These are phyloP conservation scores for Darevskia mixta DNA, from an alignment of 2,797 vertebrate species.

Conservation along the genomic window DNA sequence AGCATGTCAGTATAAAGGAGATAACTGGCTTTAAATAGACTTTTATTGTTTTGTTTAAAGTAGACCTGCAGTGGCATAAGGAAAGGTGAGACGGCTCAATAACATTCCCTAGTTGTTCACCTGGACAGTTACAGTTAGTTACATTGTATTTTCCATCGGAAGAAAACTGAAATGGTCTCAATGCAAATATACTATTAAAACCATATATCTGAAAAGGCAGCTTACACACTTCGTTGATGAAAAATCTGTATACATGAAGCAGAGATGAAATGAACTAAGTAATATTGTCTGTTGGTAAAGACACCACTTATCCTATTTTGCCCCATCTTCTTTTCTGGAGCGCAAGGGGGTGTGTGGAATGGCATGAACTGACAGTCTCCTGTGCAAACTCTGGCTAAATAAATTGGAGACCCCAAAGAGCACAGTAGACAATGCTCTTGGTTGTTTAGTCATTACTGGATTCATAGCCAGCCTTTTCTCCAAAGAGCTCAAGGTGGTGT, in stretches of 20 bases:
- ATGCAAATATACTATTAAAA: not conserved
- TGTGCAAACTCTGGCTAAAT: not conserved
- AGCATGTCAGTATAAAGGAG: conserved; percentile 11
- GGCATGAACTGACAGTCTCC: not conserved
- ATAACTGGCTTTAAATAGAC: conserved; percentile 34
- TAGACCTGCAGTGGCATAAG: not conserved
- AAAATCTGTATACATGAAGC: not conserved
- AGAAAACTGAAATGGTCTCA: not conserved
- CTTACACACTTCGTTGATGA: not conserved
- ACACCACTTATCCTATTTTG: not conserved
- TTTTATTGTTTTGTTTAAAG: conserved; percentile 34
- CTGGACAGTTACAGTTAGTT: not conserved
- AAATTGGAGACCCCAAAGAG: not conserved
- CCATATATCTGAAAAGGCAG: not conserved
- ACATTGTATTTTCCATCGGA: not conserved
- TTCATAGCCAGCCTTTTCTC: not conserved
- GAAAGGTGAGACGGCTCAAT: not conserved
- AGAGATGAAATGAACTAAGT: not conserved
- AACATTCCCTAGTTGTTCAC: not conserved
- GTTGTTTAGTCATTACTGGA: not conserved
- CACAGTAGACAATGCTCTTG: not conserved
- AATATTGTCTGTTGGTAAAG: not conserved
- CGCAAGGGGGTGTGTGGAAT: not conserved
- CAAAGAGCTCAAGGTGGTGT: not conserved
- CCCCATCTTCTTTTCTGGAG: not conserved